These are phyloP conservation scores for Irena cyanogastra DNA, from an alignment of 2,113 vertebrate genomes.

Conservation along the genomic window DNA sequence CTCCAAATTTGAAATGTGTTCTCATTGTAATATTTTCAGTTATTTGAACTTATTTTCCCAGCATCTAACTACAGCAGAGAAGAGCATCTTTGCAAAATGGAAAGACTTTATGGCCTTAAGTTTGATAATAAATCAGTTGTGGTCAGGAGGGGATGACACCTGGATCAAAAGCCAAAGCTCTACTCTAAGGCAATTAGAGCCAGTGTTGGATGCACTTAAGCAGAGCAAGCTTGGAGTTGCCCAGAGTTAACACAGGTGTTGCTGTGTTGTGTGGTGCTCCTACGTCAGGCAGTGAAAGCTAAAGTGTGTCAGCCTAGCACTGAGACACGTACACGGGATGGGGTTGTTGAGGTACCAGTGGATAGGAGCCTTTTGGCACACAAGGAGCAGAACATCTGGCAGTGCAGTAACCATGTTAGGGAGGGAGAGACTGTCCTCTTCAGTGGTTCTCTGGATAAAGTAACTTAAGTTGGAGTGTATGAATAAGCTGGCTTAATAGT, in stretches of 20 bases:
- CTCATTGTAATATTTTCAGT: constrained; percentile 63
- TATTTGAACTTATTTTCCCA: constrained; percentile 62
- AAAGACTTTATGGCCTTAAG: constrained; percentile 64
- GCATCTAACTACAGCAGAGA: constrained; percentile 40
- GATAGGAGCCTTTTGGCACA: not conserved
- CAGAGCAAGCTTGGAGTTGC: not conserved
- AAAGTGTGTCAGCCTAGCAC: not conserved
- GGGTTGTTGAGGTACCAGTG: not conserved
- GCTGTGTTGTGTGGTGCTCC: not conserved
- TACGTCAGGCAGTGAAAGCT: not conserved
- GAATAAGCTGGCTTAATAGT: constrained; percentile 45
- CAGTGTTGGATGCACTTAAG: not conserved
- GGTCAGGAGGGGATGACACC: constrained; percentile 18
- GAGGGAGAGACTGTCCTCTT: not conserved
- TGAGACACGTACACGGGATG: not conserved
- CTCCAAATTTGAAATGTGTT: constrained; percentile 62
- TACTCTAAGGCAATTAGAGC: not conserved
- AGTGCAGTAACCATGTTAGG: not conserved
- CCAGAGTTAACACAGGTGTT: not conserved
- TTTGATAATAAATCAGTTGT: constrained; percentile 33
- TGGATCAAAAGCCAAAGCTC: constrained; percentile 36
- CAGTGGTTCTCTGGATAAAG: not conserved
- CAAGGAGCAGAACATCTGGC: not conserved
- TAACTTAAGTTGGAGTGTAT: constrained; percentile 42
- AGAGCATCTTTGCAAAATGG: constrained; percentile 39